A percentile compares a stretch with the other conserved stretches of the same genome.
These are phyloP conservation scores for Melipona beecheii DNA, from an alignment of 2,888 invertebrate species.

Conservation along the genomic window DNA sequence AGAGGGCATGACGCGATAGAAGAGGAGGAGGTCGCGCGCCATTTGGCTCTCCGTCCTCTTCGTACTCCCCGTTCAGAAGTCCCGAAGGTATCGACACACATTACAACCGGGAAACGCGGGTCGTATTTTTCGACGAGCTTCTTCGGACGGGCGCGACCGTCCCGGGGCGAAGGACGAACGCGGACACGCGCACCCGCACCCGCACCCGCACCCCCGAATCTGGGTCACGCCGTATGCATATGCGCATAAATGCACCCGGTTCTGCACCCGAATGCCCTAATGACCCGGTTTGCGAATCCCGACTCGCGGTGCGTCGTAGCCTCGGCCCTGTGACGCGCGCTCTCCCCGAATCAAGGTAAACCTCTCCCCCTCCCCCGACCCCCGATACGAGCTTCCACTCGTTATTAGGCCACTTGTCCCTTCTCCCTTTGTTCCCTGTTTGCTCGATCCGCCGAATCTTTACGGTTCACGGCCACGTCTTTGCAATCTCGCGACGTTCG, in stretches of 20 bases:
- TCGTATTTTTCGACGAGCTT: conserved; percentile 44
- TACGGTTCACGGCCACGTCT: neutral
- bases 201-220: conserved; percentile 24
- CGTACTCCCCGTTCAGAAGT: neutral
- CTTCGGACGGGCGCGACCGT: too few species aligned
- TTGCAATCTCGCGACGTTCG: neutral
- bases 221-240: conserved; percentile 67
- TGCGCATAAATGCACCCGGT: conserved; percentile 67
- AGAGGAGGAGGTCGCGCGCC: too few species aligned
- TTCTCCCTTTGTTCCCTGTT: conserved; percentile 40
- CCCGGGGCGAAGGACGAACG: conserved; percentile 57
- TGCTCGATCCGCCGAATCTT: neutral
- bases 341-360: conserved; percentile 71
- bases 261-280: conserved; percentile 78
- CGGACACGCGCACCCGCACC: conserved; percentile 21
- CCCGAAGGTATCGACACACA: conserved; percentile 57
- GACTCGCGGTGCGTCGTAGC: conserved; percentile 44
- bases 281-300: conserved; percentile 77
- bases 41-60: neutral
- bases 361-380: neutral
- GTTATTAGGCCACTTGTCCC: conserved; percentile 47
- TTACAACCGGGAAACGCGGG: conserved; percentile 6
- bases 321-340: conserved; percentile 65
- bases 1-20: too few species aligned
- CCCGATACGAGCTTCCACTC: conserved; percentile 1